These are phyloP conservation scores for Maniola jurtina DNA, from an alignment of 1,140 invertebrate genomes.

Conservation along the genomic window DNA sequence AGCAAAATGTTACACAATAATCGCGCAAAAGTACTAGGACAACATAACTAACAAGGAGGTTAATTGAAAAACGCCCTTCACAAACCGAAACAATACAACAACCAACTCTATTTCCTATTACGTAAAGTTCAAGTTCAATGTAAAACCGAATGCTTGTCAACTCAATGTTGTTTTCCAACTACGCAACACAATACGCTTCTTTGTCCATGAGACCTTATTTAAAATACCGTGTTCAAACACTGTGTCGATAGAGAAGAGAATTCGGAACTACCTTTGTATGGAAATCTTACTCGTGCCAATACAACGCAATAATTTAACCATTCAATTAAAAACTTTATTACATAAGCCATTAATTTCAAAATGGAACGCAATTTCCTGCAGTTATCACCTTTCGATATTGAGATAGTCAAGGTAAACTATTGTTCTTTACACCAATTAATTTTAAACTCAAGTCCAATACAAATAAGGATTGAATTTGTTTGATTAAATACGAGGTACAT, in stretches of 20 bases:
- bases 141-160: constrained; percentile 13
- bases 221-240: constrained; percentile 28
- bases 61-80: constrained; percentile 32
- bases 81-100: neutral
- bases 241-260: constrained; percentile 20
- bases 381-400: constrained; percentile 45
- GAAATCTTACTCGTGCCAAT: constrained; percentile 45
- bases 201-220: constrained; percentile 25
- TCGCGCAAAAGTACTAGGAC: constrained; percentile 52
- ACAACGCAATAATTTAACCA: constrained; percentile 29
- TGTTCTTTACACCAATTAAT: constrained; percentile 21
- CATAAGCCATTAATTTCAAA: constrained; percentile 17
- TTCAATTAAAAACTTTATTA: constrained; percentile 34
- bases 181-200: constrained; percentile 24
- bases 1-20: constrained; percentile 19
- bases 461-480: constrained; percentile 33
- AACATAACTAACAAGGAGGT: constrained; percentile 35
- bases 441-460: constrained; percentile 28
- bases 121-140: constrained; percentile 42
- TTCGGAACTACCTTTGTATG: constrained; percentile 45
- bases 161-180: constrained; percentile 28
- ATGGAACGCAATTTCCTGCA: constrained; percentile 20
- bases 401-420: constrained; percentile 49
- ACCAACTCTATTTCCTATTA: constrained; percentile 18
- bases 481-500: constrained; percentile 16